phyloP scores from a whole-genome alignment of 2,888 invertebrate genomes.

The Plusia festucae region DNA sequence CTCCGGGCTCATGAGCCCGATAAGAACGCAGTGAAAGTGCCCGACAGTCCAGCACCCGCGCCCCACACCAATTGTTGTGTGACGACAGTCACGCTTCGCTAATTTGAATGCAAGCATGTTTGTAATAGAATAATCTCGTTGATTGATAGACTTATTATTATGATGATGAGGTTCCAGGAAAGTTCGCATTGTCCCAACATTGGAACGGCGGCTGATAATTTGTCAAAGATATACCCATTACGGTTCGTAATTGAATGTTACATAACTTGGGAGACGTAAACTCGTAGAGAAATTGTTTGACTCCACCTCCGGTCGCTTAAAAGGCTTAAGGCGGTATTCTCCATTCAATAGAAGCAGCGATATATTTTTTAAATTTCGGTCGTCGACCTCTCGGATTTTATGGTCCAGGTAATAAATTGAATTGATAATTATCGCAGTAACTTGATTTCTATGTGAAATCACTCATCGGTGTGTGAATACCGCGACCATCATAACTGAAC shows the following conservation, averaged over 20 bases:
- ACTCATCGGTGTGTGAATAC: constrained; percentile 74
- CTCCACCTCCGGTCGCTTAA: constrained; percentile 78
- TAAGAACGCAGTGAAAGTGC: constrained; percentile 78
- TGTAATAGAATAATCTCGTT: constrained; percentile 80
- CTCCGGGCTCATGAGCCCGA: constrained; percentile 62
- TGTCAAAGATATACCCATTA: constrained; percentile 76
- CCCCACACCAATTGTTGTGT: constrained; percentile 71
- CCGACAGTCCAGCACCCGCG: constrained; percentile 61
- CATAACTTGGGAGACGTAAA: constrained; percentile 74
- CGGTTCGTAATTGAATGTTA: constrained; percentile 81
- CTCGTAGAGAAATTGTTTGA: constrained; percentile 82
- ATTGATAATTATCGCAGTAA: constrained; percentile 79
- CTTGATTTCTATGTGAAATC: constrained; percentile 80
- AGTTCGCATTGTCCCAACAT: constrained; percentile 74
- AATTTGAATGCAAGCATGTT: constrained; percentile 79
- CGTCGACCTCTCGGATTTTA: constrained; percentile 80
- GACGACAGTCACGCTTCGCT: constrained; percentile 79
- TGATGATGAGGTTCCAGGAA: constrained; percentile 81
- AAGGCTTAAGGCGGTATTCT: constrained; percentile 83
- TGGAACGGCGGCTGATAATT: constrained; percentile 72
- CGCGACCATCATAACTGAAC: constrained; percentile 64
- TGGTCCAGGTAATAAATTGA: constrained; percentile 81
- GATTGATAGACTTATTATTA: constrained; percentile 84
- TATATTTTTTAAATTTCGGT: constrained; percentile 73
- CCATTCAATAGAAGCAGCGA: constrained; percentile 77